A percentile compares a stretch with the other conserved stretches of the same genome.
Evolutionary conservation across 2,113 vertebrate genomes (phyloP).

Genomic region (Empidonax alnorum): DNA sequence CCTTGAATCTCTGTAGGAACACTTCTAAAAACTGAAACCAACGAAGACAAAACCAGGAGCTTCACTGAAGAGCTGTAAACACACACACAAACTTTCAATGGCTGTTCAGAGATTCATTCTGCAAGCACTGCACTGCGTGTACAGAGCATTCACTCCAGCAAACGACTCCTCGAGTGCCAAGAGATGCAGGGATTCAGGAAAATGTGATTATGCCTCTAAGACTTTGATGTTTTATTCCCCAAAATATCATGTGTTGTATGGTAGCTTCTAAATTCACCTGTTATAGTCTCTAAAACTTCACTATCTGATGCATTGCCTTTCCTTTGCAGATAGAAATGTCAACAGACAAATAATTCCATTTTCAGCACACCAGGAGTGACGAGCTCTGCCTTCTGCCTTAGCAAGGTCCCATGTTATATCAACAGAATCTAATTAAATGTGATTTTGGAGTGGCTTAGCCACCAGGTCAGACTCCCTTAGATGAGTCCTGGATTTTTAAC

Average conservation of each 20-base stretch:
- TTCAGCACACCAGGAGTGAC: conserved; percentile 29
- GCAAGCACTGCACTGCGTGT: neutral
- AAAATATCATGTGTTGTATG: neutral
- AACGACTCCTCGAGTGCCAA: neutral
- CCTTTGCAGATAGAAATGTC: neutral
- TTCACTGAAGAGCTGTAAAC: neutral
- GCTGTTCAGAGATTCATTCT: neutral
- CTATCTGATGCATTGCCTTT: neutral
- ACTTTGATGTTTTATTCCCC: neutral
- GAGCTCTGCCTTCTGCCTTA: neutral
- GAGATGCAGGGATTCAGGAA: neutral
- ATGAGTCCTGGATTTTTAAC: neutral
- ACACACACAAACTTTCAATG: neutral
- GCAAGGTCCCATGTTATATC: conserved; percentile 21
- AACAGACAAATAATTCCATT: neutral
- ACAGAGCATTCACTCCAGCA: neutral
- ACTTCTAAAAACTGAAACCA: neutral
- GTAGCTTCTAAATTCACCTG: neutral
- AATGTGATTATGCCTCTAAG: neutral
- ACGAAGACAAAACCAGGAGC: neutral
- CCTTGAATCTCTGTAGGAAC: neutral
- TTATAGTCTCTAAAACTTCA: neutral
- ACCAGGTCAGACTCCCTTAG: conserved; percentile 31
- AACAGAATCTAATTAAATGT: conserved; percentile 41
- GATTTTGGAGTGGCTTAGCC: conserved; percentile 28